Percentiles rank a stretch among this genome's conserved stretches.
Evolutionary conservation across 2,888 invertebrate genomes (phyloP).

Genomic region (Margaritifera margaritifera): DNA sequence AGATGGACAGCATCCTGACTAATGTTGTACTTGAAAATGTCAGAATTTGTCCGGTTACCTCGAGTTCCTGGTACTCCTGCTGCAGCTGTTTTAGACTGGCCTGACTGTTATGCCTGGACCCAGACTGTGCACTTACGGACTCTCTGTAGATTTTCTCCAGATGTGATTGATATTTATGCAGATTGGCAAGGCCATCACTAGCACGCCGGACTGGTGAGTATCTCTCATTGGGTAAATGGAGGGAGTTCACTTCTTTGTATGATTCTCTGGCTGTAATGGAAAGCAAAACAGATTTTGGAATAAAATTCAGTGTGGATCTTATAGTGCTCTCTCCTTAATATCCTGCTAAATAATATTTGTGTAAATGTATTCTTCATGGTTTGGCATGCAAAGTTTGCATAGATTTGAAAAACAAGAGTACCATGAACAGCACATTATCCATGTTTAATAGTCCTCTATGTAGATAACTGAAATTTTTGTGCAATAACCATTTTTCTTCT

Average conservation of each 20-base stretch:
- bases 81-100: slow-evolving; percentile 78
- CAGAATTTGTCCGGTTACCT: slow-evolving; percentile 73
- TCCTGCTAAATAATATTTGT: no score
- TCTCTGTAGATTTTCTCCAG: slow-evolving; percentile 76
- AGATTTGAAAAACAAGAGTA: no score
- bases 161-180: slow-evolving; percentile 67
- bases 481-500: no score
- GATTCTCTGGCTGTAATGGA: slow-evolving; percentile 75
- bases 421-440: no score
- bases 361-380: no score
- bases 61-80: slow-evolving; percentile 86
- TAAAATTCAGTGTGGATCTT: no score
- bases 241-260: slow-evolving; percentile 77
- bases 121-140: slow-evolving; percentile 74
- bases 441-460: no score
- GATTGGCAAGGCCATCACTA: slow-evolving; percentile 81
- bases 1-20: not conserved
- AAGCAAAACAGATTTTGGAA: not conserved
- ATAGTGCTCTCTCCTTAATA: no score
- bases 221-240: slow-evolving; percentile 79
- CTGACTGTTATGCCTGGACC: slow-evolving; percentile 59
- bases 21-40: not conserved
- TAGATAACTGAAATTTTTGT: no score
- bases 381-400: no score
- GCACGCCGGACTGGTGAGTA: slow-evolving; percentile 94